A percentile compares a stretch with the other conserved stretches of the same genome.
Evolutionary conservation across 2,113 vertebrate species (phyloP).

Genomic region (Ageneiosus marmoratus): DNA sequence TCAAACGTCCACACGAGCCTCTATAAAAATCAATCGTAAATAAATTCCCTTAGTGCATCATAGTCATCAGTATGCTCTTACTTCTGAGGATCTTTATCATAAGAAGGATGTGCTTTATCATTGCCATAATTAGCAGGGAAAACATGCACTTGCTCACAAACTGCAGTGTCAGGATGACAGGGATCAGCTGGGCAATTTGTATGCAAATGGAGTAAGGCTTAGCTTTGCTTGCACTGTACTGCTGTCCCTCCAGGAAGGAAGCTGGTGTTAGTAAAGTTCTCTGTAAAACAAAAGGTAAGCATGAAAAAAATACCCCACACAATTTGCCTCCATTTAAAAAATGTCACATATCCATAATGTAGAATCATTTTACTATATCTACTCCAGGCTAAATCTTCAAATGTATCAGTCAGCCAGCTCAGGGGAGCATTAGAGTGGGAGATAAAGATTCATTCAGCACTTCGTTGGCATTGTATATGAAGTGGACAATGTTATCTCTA

Average conservation of each 20-base stretch:
- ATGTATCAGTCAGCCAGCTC: constrained; percentile 11
- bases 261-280: constrained; percentile 16
- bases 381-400: constrained; percentile 24
- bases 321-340: not conserved
- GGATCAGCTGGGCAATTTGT: constrained; percentile 55
- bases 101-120: constrained; percentile 24
- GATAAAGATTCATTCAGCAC: constrained; percentile 31
- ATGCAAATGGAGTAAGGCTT: constrained; percentile 51
- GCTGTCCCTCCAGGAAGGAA: constrained; percentile 32
- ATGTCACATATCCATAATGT: too few relatives aligned
- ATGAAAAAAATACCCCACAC: not conserved
- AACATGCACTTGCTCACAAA: constrained; percentile 33
- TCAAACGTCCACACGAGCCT: constrained; percentile 24
- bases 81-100: constrained; percentile 20
- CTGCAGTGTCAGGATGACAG: constrained; percentile 44
- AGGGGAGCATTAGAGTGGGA: constrained; percentile 23
- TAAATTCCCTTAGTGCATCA: not conserved
- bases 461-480: constrained; percentile 35
- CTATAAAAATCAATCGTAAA: constrained; percentile 31
- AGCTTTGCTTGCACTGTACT: constrained; percentile 38
- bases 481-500: constrained; percentile 52
- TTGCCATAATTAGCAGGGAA: constrained; percentile 33
- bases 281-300: not conserved
- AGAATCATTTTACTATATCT: not conserved
- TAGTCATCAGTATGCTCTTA: constrained; percentile 2